phyloP scores from a whole-genome alignment of 2,888 invertebrate genomes.

The Chrysopilus asiliformis region DNA sequence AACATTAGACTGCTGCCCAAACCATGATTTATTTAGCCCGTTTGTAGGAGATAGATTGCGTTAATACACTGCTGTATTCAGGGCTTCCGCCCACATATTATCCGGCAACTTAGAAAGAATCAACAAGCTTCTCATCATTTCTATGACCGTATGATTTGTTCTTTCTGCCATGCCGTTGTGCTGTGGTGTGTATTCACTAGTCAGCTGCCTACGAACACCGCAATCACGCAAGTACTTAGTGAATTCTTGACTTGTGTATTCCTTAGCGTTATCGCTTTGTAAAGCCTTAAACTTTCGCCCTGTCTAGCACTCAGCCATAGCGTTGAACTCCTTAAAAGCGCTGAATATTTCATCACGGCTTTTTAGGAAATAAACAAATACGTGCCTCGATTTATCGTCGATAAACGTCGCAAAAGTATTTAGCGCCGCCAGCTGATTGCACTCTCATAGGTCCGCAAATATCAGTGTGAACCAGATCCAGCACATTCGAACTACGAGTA shows the following conservation, averaged over 20 bases:
- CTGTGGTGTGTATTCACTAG: too few relatives aligned
- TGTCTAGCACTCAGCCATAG: conserved; percentile 13
- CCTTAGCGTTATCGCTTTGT: too few relatives aligned
- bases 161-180: too few relatives aligned
- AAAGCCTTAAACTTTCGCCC: conserved; percentile 13
- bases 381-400: conserved; percentile 23
- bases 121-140: background rate
- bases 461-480: conserved; percentile 21
- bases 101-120: conserved; percentile 23
- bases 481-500: too few relatives aligned
- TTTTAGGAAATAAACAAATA: conserved; percentile 16
- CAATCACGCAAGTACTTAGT: too few relatives aligned
- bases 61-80: background rate
- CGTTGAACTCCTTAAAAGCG: conserved; percentile 12
- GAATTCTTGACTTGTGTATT: too few relatives aligned
- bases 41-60: background rate
- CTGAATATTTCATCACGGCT: conserved; percentile 17
- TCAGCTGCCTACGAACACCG: too few relatives aligned
- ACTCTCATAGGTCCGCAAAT: conserved; percentile 24
- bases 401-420: conserved; percentile 22
- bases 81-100: background rate
- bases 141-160: conserved; percentile 35
- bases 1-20: background rate
- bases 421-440: conserved; percentile 17
- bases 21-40: background rate